phyloP scores from a whole-genome alignment of 2,113 vertebrate species.

The Oreochromis niloticus region DNA sequence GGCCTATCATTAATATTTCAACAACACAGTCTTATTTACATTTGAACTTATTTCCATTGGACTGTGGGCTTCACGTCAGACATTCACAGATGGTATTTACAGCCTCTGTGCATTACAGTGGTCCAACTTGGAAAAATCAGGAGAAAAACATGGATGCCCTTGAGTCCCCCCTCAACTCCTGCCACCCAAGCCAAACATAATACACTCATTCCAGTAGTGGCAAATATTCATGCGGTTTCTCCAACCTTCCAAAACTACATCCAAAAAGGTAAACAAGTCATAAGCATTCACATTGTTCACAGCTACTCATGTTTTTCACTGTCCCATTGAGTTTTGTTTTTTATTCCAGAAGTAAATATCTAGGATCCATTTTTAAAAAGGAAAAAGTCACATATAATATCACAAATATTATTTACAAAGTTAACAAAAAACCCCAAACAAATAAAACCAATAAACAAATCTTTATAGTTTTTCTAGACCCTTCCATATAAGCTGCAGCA shows the following conservation, averaged over 20 bases:
- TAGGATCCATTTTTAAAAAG: neutral
- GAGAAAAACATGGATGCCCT: constrained; percentile 10
- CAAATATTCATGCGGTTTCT: neutral
- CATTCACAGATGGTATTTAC: constrained; percentile 32
- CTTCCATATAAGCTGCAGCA: neutral
- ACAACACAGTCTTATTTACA: neutral
- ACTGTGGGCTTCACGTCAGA: neutral
- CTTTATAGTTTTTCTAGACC: neutral
- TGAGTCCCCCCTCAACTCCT: neutral
- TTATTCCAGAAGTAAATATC: neutral
- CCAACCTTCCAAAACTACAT: neutral
- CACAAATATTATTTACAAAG: neutral
- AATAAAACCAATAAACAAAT: neutral
- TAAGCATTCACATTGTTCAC: neutral
- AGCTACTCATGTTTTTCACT: neutral
- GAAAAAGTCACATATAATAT: neutral
- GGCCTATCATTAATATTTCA: neutral
- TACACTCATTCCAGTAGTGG: neutral
- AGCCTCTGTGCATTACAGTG: neutral
- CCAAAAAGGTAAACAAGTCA: neutral
- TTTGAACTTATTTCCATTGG: neutral
- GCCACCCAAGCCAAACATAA: neutral
- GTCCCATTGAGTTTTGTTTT: neutral
- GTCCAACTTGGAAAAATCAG: neutral
- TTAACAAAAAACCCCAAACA: neutral